phyloP scores from a whole-genome alignment of 2,113 vertebrate species.

The Centrocercus urophasianus region DNA sequence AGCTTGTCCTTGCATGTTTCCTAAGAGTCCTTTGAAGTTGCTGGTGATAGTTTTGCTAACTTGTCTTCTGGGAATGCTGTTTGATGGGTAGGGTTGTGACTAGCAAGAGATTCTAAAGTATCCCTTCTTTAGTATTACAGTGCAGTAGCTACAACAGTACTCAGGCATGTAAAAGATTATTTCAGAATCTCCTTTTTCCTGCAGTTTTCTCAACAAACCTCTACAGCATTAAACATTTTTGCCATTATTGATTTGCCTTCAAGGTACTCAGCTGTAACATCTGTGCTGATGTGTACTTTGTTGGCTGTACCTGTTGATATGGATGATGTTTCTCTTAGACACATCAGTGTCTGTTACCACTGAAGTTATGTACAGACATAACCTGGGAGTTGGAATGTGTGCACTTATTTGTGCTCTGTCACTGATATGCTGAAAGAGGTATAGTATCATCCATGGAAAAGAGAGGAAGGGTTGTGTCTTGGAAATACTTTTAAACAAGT shows the following conservation, averaged over 20 bases:
- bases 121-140: background rate
- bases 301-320: background rate
- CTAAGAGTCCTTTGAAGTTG: background rate
- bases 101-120: background rate
- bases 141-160: background rate
- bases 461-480: background rate
- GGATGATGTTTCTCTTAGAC: background rate
- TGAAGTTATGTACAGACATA: no score
- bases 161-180: background rate
- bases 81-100: background rate
- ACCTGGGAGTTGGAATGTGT: background rate
- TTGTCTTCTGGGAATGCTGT: background rate
- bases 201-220: background rate
- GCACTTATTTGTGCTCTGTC: background rate
- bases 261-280: background rate
- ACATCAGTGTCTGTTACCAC: background rate
- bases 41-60: background rate
- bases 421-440: background rate
- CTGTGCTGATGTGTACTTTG: background rate
- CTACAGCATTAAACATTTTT: background rate
- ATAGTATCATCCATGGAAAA: background rate
- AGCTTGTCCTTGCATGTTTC: background rate
- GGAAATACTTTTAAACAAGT: accelerated
- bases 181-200: background rate
- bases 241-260: background rate